phyloP scores from a whole-genome alignment of 37 sponge, comb jelly and placozoan genomes.

The Tethya wilhelma region DNA sequence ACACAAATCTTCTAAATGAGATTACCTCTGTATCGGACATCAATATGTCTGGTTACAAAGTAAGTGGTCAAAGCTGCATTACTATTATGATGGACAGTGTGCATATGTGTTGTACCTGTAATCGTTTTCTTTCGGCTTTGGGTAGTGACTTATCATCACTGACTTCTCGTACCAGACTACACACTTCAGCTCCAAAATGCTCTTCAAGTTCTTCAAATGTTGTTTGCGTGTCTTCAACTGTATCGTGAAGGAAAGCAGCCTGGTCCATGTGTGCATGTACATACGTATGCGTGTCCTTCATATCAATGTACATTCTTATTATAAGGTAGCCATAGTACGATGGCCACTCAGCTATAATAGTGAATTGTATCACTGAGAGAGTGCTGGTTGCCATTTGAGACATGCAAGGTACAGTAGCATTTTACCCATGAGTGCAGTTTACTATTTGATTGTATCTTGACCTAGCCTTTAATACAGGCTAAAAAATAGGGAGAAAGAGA shows the following conservation, averaged over 20 bases:
- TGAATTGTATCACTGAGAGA: background rate
- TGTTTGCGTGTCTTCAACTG: conserved; percentile 96
- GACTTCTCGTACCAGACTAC: conserved; percentile 79
- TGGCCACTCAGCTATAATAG: no score
- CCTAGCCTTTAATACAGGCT: no score
- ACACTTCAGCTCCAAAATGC: conserved; percentile 50
- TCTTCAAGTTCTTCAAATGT: conserved; percentile 71
- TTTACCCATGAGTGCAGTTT: no score
- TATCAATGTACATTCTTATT: no score
- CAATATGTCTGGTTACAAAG: conserved; percentile 2
- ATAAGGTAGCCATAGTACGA: no score
- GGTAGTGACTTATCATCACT: conserved; percentile 93
- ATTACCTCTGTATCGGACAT: no score
- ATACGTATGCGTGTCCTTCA: no score
- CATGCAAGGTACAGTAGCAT: no score
- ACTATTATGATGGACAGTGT: background rate
- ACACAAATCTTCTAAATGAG: no score
- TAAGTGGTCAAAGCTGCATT: background rate
- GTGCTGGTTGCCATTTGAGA: background rate
- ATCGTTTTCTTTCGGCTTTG: conserved; percentile 86
- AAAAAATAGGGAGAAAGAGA: no score
- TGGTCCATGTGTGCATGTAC: conserved; percentile 24
- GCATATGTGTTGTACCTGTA: conserved; percentile 41
- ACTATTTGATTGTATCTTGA: no score
- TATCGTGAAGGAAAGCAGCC: conserved; percentile 96